A percentile compares a stretch with the other conserved stretches of the same genome.
phyloP scores from a whole-genome alignment of 2,113 vertebrate species.

The Charadrius vociferus region DNA sequence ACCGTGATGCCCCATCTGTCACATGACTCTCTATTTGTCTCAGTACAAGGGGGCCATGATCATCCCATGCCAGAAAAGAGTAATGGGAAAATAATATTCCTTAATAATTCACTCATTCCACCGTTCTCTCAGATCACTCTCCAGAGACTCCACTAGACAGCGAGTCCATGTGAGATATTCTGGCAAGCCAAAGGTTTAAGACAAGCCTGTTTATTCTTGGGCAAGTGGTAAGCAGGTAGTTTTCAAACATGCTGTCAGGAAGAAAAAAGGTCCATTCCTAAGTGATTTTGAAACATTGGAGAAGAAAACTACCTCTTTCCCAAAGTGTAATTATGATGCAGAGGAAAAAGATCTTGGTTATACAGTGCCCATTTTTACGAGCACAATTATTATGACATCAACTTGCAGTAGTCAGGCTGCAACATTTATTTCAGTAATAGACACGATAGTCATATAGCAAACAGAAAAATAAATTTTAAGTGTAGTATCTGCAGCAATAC shows the following conservation, averaged over 20 bases:
- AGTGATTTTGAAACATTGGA: neutral
- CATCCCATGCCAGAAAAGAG: neutral
- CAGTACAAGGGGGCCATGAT: neutral
- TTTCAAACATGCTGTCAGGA: neutral
- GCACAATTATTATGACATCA: neutral
- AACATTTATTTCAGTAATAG: neutral
- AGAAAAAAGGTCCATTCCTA: neutral
- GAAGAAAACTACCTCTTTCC: neutral
- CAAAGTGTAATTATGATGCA: neutral
- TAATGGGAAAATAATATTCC: neutral
- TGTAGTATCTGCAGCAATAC: neutral
- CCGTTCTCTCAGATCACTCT: neutral
- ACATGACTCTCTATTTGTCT: neutral
- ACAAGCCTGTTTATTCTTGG: neutral
- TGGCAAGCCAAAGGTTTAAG: neutral
- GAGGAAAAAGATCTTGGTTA: neutral
- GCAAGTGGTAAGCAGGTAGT: neutral
- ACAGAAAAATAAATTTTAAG: neutral
- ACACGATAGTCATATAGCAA: neutral
- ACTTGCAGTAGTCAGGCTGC: neutral
- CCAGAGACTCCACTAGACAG: neutral
- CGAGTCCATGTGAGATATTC: neutral
- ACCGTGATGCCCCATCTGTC: neutral
- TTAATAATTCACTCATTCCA: neutral
- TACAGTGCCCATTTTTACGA: neutral